Base-by-base conservation (phyloP, 2,113 vertebrate genomes). In the Hoplias malabaricus region DNA sequence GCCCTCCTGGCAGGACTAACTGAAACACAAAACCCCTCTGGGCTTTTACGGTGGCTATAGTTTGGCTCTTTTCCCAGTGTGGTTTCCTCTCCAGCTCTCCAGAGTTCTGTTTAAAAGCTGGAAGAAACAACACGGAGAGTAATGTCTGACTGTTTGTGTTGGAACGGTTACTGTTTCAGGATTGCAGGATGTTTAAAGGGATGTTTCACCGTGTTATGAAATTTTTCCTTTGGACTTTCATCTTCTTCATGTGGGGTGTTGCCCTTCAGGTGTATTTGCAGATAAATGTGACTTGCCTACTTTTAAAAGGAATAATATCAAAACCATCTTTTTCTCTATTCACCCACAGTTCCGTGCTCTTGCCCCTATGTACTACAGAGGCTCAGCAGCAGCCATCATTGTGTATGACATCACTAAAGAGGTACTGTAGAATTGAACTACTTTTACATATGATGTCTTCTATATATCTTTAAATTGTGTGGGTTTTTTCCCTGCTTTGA, bases 331-430 rank as follows among this genome's bases (percentile, higher is more conserved):
- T 54, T 33, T 75, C 46, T 75, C 65, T 57, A 1, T 62, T 31
- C 38, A 81, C 77, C 82, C 82, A 50, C 86, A 99, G 98, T 99
- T 99, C 12, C 95, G 98, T 82, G 96, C 98, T 78, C 91, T 99
- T 86, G 98, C 98, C 0, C 98, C 98, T 0, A 99, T 99, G 98
- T 99, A 99, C 90, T 99, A 99, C 87, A 93, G 98, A 89, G 98
- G 98, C 1, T 99, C 98, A 12, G 95, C 98, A 10, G 98, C 98
- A 7, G 98, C 98, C 66, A 95, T 99, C 61, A 98, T 99, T 78
- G 98, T 98, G 23, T 99, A 99, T 82, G 97, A 99, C 85, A 98
- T 99, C 93, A 99, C 98, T 31, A 99, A 99, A 92, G 98, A 99
- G 94, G 98, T 99, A 93, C 89, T 87, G 23, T 33, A 56, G 75